Base-by-base conservation (phyloP, 2,888 invertebrate genomes). In the Galeruca laticollis region DNA sequence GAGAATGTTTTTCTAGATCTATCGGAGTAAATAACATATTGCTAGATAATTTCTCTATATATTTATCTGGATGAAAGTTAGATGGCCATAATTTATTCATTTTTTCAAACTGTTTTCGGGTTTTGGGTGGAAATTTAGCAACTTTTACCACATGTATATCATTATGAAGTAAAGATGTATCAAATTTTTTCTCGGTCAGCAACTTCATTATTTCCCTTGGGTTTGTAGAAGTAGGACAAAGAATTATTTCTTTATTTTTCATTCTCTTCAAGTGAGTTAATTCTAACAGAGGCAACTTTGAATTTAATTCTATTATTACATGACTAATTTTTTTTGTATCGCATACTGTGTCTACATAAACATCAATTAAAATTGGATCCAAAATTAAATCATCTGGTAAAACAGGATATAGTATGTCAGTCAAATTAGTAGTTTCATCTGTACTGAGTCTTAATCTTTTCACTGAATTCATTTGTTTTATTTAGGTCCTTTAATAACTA, bases 11-110 rank as follows among this genome's bases (percentile, higher is more conserved):
- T 2, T 82, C 71, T 0, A 90, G 77, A 73, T 94, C 90, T 0
- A 82, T 75, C 0, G 75, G 69, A n/a, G 74, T 70, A 72, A 96
- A 95, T 70, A 91, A 87, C 1, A 85, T 86, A 15, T 90, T 91
- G 11, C 88, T 87, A 2, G 90, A 83, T 11, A 94, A 80, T 57
- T 87, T 88, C 81, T 96, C 95, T n/a, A 92, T 80, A 72, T 90
- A 89, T 71, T 90, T 89, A 80, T 95, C 91, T 0, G 93, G 92
- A 85, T 96, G 95, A 81, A 95, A 96, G 81, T 94, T 94, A 64
- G 93, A 90, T 0, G 96, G 93, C 97, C 97, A 97, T 52, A 89
- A 83, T 63, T 87, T 85, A 13, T 87, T 87, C 5, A 89, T 88
- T 74, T 86, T 84, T 0, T 88, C 86, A 78, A 91, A 92, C 79